phyloP scores from a whole-genome alignment of 2,113 vertebrate species.

The Delphinapterus leucas region DNA sequence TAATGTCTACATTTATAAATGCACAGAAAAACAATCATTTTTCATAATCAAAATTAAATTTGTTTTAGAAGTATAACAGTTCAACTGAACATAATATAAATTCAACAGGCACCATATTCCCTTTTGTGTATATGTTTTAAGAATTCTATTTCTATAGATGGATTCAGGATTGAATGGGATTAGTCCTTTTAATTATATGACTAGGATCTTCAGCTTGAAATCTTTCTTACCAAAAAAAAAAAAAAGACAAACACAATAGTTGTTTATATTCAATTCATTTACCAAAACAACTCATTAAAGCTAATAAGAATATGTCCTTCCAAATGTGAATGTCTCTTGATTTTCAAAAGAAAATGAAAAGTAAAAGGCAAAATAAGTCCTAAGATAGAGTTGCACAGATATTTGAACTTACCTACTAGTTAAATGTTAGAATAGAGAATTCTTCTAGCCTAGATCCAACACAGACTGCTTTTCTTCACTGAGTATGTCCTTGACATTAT shows the following conservation, averaged over 20 bases:
- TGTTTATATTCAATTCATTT: slow-evolving; percentile 63
- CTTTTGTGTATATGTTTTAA: slow-evolving; percentile 65
- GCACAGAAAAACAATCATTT: not conserved
- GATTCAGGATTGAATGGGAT: slow-evolving; percentile 63
- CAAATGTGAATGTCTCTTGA: slow-evolving; percentile 33
- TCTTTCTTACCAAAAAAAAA: not conserved
- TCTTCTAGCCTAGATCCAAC: not conserved
- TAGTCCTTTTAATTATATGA: slow-evolving; percentile 61
- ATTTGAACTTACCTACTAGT: slow-evolving; percentile 41
- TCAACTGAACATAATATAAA: slow-evolving; percentile 54
- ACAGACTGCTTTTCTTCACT: slow-evolving; percentile 18
- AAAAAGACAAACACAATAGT: slow-evolving; percentile 46
- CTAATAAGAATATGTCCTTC: slow-evolving; percentile 47
- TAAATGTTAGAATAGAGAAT: slow-evolving; percentile 28
- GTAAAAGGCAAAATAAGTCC: slow-evolving; percentile 32
- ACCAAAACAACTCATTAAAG: slow-evolving; percentile 32
- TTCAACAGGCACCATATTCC: slow-evolving; percentile 41
- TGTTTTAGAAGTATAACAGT: slow-evolving; percentile 61
- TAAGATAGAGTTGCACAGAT: not conserved
- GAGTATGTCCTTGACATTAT: slow-evolving; percentile 27
- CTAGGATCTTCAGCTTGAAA: slow-evolving; percentile 56
- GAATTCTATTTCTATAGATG: slow-evolving; percentile 55
- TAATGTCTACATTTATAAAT: slow-evolving; percentile 58
- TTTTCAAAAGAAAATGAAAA: slow-evolving; percentile 56
- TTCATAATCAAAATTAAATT: slow-evolving; percentile 43